Evolutionary conservation across 1,140 invertebrate species (phyloP).

Genomic region (Wiebesia pumilae): DNA sequence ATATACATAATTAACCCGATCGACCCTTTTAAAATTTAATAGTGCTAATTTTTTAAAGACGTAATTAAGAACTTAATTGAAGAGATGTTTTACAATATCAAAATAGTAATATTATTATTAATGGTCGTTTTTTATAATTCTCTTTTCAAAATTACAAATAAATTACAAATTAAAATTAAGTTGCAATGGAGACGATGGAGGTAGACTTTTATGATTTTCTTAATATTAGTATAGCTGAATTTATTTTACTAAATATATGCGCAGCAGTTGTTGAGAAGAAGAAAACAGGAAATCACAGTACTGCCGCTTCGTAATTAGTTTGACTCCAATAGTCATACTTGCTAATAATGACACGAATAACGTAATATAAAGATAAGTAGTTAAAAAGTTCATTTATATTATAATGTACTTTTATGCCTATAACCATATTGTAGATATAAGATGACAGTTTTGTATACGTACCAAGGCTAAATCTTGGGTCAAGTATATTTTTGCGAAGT

Average conservation of each 20-base stretch:
- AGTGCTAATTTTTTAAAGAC: too few relatives aligned
- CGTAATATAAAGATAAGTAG: background rate
- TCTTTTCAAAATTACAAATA: too few relatives aligned
- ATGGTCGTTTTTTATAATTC: too few relatives aligned
- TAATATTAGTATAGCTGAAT: background rate
- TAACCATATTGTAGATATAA: background rate
- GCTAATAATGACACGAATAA: background rate
- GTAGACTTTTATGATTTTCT: too few relatives aligned
- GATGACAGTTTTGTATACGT: background rate
- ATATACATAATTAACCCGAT: too few relatives aligned
- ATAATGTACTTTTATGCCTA: background rate
- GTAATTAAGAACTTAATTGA: too few relatives aligned
- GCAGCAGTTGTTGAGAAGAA: background rate
- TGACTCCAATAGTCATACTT: background rate
- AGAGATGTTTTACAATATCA: too few relatives aligned
- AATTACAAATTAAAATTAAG: background rate
- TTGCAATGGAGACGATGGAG: background rate
- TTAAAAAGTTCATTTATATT: background rate
- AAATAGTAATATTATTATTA: too few relatives aligned
- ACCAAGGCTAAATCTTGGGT: slow-evolving; percentile 6
- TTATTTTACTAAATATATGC: background rate
- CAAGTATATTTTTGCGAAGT: slow-evolving; percentile 5
- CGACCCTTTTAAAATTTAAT: too few relatives aligned
- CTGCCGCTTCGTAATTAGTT: background rate
- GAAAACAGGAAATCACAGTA: background rate